These are phyloP conservation scores for Halisarca cf. caerulea DNA, from an alignment of 37 sponge, comb jelly and placozoan species.

Conservation along the genomic window DNA sequence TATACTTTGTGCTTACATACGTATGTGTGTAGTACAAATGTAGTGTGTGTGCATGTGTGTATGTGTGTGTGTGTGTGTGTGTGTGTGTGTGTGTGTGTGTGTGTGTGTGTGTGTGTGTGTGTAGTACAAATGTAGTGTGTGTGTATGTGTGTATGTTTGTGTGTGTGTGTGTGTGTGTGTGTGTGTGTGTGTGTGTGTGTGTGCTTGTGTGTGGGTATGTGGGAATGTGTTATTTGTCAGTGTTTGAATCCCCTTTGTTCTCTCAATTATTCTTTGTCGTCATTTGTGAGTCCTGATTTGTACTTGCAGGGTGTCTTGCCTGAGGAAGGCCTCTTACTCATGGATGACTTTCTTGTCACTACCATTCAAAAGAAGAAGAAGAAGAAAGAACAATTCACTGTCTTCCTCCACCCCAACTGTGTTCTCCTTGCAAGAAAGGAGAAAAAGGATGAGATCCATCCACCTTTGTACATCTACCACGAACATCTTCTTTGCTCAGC, in stretches of 20 bases:
- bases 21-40: too few relatives aligned
- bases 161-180: too few relatives aligned
- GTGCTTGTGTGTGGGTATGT: neutral
- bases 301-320: neutral
- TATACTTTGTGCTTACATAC: too few relatives aligned
- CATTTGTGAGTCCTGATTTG: too few relatives aligned
- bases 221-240: neutral
- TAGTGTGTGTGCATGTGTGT: too few relatives aligned
- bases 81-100: too few relatives aligned
- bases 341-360: constrained; percentile 21
- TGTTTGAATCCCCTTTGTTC: too few relatives aligned
- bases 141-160: too few relatives aligned
- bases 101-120: too few relatives aligned
- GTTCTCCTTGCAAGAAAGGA: neutral
- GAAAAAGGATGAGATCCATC: constrained; percentile 14
- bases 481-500: neutral
- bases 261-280: too few relatives aligned
- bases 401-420: constrained; percentile 23
- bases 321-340: constrained; percentile 7
- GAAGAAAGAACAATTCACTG: neutral
- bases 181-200: neutral
- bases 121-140: too few relatives aligned
- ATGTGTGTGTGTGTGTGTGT: too few relatives aligned
- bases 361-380: constrained; percentile 12
- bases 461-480: constrained; percentile 3